Evolutionary conservation across 2,797 vertebrate species (phyloP).

Genomic region (Halcyon smyrnensis): DNA sequence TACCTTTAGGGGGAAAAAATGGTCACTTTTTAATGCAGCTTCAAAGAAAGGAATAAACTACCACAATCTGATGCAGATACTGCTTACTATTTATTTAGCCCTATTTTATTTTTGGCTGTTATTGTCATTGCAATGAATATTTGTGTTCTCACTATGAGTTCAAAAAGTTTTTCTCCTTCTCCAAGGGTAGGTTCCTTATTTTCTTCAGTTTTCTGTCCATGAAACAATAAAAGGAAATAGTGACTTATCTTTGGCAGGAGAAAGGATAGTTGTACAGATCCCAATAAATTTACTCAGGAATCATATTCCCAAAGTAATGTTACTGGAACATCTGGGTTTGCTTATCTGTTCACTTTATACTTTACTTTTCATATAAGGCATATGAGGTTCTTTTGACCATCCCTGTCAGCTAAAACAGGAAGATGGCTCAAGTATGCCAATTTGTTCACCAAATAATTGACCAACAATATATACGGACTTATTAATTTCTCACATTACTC

Average conservation of each 20-base stretch:
- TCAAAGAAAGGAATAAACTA: neutral
- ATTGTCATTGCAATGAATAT: neutral
- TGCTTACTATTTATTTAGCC: neutral
- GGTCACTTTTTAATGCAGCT: neutral
- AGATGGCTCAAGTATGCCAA: neutral
- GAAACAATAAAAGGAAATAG: neutral
- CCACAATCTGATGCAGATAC: neutral
- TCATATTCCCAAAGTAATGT: neutral
- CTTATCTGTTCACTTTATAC: neutral
- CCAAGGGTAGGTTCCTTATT: neutral
- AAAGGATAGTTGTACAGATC: neutral
- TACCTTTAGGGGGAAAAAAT: neutral
- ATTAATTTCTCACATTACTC: neutral
- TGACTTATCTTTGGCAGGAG: neutral
- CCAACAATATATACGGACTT: neutral
- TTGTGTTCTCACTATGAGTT: neutral
- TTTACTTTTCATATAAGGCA: neutral
- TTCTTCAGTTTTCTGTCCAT: neutral
- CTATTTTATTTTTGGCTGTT: neutral
- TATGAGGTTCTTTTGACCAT: neutral
- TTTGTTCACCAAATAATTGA: neutral
- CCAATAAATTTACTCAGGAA: neutral
- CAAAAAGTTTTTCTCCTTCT: neutral
- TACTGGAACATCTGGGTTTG: neutral
- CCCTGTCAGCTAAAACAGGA: neutral